Evolutionary conservation across 1,140 invertebrate species (phyloP), one percentile per base, ranked within the genome.

Genomic region (Drosophila melanica): DNA sequence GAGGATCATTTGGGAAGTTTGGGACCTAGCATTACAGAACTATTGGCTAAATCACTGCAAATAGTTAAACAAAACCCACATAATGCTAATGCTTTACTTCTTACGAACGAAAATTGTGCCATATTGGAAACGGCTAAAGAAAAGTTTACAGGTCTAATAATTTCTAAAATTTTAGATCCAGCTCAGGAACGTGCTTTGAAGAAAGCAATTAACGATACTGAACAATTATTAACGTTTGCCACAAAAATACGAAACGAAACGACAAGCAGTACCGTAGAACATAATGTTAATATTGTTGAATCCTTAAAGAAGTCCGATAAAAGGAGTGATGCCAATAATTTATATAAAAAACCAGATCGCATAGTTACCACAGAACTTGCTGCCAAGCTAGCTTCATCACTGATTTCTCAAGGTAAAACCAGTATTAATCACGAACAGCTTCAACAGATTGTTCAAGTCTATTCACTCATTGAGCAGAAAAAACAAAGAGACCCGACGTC

Each of bases 1-100:
- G 96, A 97, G 90, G 94, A 94, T 70, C 94, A 96, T 79, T 92
- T 97, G 3, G 96, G 96, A 42, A 96, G 96, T 23, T 91, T 97
- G 1, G 96, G 96, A 0, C 96, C 96, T 0, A 95, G 94, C 90
- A 93, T 97, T 41, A 94, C 96, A 1, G 94, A 95, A 18, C 86
- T 97, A 50, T 85, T 97, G 4, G 94, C 95, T 0, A 94, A 94
- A 74, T 95, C 95, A 0, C 79, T 97, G 5, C 94, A 95, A 12
- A 93, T 96, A 79, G 96, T 97, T 72, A 93, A 93, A 87, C 90
- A 63, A 7, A 48, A 73, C 47, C 80, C 90, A 16, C 44, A 74
- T 20, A 65, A 69, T 9, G 33, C 77, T 0, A 63, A 89, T 20
- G 18, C 12, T 11, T 23, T 65, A 11, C 74, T 81, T 35, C 59